Conservation (phyloP, 2,888 invertebrate genomes). For the Spisula subtruncata region DNA sequence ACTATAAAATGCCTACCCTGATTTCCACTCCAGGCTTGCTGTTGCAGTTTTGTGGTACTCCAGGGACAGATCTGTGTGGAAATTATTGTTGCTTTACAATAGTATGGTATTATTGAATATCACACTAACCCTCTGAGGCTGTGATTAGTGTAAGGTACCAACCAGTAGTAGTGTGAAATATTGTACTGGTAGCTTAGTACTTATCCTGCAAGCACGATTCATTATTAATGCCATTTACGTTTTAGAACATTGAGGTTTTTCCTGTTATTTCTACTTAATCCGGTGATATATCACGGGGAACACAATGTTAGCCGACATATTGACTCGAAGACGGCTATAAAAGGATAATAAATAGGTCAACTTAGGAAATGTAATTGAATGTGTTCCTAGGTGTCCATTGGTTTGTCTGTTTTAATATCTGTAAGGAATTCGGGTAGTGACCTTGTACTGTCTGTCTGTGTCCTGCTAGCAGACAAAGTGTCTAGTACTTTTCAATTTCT, state of each 20-base stretch:
- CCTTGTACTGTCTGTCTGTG: not conserved
- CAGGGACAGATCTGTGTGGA: not conserved
- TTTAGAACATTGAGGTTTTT: slow-evolving; percentile 15
- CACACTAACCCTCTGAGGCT: not conserved
- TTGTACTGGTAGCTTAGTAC: not conserved
- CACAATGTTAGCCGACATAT: slow-evolving; percentile 3
- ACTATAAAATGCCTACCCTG: not conserved
- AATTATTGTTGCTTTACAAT: not conserved
- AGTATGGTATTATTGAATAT: not conserved
- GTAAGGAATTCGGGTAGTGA: not conserved
- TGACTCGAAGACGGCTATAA: slow-evolving; percentile 4
- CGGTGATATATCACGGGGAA: not conserved
- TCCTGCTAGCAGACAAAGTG: not conserved
- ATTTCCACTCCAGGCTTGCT: not conserved
- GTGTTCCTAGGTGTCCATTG: not conserved
- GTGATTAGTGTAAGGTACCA: not conserved
- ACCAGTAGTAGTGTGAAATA: not conserved
- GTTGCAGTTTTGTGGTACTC: not conserved
- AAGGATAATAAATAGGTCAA: slow-evolving; percentile 11
- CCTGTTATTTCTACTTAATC: not conserved
- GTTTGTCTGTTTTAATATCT: not conserved
- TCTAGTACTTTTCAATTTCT: too few species aligned
- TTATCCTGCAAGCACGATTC: not conserved
- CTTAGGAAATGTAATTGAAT: not conserved
- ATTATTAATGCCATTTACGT: slow-evolving; percentile 22